Evolutionary conservation across 2,113 vertebrate genomes (phyloP), one percentile per base, ranked within the genome.

Genomic region (Scomber japonicus): DNA sequence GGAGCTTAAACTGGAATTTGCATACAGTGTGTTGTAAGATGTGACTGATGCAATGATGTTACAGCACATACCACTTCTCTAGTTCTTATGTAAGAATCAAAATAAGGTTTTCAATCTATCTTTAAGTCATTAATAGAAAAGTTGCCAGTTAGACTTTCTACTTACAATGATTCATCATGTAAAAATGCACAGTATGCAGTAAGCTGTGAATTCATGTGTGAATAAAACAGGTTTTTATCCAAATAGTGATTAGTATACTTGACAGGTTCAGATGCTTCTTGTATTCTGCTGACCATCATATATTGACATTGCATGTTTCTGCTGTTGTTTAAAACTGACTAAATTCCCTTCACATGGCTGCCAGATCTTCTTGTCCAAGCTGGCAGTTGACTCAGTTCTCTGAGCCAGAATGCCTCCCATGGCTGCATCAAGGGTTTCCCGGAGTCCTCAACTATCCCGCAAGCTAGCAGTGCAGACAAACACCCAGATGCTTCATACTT

Each of bases 311-410:
- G 31, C 31, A 35, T 35, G 31, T 35, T 35, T 3, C 31, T 8
- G 7, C 31, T 35, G 31, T 35, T 35, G 4, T 35, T 27, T 27
- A 27, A 27, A 27, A 35, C 31, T 35, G 31, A 35, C 31, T 35
- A 35, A 35, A 35, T 5, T 35, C 31, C 7, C 12, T 55, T 76
- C 54, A 69, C 66, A 60, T 17, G 54, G 53, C 64, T 44, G 50
- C 46, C 40, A 10, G 61, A 13, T 11, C 53, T 80, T 77, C 84
- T 71, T 70, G 71, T 79, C 78, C 53, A 11, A 24, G 50, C 67
- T 81, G 83, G 64, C 71, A 80, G 60, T 59, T 14, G 57, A 71
- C 5, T 51, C 0, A 0, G 24, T 1, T 17, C 51, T 71, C 48
- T 30, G 45, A 71, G 82, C 75, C 80, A 65, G 46, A 68, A 59